phyloP scores from a whole-genome alignment of 2,888 invertebrate species.

The Leucoma salicis region DNA sequence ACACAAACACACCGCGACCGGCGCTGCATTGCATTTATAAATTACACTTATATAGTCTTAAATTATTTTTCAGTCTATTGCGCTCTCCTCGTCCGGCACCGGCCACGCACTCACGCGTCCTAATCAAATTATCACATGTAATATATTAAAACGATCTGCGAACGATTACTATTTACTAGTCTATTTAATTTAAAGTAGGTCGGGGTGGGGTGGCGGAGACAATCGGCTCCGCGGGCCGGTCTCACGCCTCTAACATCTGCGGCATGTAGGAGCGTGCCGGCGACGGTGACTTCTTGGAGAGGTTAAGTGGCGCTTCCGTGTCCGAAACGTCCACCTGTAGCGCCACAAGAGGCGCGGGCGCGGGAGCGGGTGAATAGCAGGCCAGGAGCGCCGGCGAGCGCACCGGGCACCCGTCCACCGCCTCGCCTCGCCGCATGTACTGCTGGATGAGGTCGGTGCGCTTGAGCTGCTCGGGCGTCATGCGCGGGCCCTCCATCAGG shows the following conservation, averaged over 20 bases:
- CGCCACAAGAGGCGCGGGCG: constrained; percentile 62
- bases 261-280: constrained; percentile 83
- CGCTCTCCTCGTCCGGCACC: constrained; percentile 81
- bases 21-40: constrained; percentile 84
- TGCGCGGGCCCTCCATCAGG: constrained; percentile 95
- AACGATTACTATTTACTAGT: constrained; percentile 77
- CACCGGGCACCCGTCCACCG: constrained; percentile 68
- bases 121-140: constrained; percentile 85
- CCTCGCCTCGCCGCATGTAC: constrained; percentile 92
- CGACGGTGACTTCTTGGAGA: constrained; percentile 91
- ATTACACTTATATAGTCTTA: constrained; percentile 84
- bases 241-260: constrained; percentile 85
- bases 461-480: constrained; percentile 96
- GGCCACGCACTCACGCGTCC: constrained; percentile 80
- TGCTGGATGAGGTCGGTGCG: constrained; percentile 96
- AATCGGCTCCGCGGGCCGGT: constrained; percentile 73
- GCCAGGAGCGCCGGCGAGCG: constrained; percentile 58
- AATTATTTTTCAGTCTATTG: constrained; percentile 84
- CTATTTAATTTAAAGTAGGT: constrained; percentile 79
- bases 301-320: constrained; percentile 92
- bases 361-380: constrained; percentile 71
- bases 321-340: constrained; percentile 91
- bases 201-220: constrained; percentile 80
- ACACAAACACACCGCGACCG: constrained; percentile 85
- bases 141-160: constrained; percentile 85